phyloP scores from a whole-genome alignment of 1,140 invertebrate genomes.

The Argopecten irradians region DNA sequence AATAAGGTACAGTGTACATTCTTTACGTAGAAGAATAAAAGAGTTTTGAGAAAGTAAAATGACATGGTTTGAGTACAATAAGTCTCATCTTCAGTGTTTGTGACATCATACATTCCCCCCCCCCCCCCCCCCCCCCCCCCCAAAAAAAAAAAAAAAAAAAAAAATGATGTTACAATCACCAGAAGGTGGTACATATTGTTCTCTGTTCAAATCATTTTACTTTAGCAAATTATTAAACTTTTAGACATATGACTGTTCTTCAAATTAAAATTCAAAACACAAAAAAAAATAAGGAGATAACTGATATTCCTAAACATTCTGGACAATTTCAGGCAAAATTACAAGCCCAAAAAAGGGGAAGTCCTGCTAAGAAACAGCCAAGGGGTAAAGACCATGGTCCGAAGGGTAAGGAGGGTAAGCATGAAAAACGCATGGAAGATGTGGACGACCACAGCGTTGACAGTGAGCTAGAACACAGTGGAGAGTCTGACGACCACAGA shows the following conservation, averaged over 20 bases:
- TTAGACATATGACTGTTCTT: neutral
- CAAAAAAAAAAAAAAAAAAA: no score
- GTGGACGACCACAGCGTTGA: conserved; percentile 69
- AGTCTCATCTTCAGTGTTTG: no score
- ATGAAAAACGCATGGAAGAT: conserved; percentile 57
- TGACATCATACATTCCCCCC: no score
- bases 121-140: no score
- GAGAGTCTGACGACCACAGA: conserved; percentile 67
- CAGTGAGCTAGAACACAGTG: conserved; percentile 74
- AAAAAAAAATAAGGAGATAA: neutral
- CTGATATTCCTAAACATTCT: neutral
- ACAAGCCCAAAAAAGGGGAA: neutral
- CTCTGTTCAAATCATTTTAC: no score
- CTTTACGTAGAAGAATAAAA: no score
- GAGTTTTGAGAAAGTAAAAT: no score
- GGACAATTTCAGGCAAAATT: neutral
- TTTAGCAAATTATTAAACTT: no score
- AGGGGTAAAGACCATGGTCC: neutral
- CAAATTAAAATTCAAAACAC: neutral
- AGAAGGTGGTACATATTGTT: no score
- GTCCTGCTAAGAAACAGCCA: neutral
- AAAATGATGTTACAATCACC: no score
- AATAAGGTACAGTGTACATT: no score
- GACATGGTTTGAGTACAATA: no score
- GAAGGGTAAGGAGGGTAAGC: conserved; percentile 29